These are phyloP conservation scores for Cyanistes caeruleus DNA, from an alignment of 2,113 vertebrate species.

Conservation along the genomic window DNA sequence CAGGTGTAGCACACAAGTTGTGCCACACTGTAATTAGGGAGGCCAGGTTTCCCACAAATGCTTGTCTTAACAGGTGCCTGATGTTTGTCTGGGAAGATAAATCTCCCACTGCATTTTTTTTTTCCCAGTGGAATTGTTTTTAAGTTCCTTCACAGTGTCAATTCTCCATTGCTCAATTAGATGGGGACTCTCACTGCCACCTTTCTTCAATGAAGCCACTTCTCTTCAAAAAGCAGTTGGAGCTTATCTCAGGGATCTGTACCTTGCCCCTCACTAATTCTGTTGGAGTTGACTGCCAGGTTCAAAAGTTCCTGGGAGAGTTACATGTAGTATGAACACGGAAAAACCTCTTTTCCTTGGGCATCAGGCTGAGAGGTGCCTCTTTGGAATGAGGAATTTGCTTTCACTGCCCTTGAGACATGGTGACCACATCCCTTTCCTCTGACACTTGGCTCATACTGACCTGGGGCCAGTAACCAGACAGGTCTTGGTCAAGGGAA, in stretches of 20 bases:
- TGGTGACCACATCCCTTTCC: not conserved
- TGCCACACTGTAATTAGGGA: not conserved
- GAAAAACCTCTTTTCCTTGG: not conserved
- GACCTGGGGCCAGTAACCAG: not conserved
- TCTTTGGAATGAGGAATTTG: not conserved
- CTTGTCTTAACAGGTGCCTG: not conserved
- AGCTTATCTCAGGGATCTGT: not conserved
- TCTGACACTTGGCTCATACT: accelerated
- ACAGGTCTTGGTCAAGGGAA: not conserved
- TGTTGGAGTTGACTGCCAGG: not conserved
- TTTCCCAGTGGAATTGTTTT: not conserved
- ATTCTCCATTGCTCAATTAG: not conserved
- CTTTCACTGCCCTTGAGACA: not conserved
- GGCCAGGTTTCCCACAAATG: not conserved
- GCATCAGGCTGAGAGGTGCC: not conserved
- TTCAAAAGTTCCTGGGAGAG: slow-evolving; percentile 27
- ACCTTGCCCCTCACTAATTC: not conserved
- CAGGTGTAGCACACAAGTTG: not conserved
- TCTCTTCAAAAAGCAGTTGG: not conserved
- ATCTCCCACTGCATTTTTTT: not conserved
- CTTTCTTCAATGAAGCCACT: not conserved
- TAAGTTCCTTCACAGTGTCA: not conserved
- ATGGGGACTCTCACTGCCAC: not conserved
- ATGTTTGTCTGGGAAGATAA: not conserved
- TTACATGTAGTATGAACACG: not conserved